Evolutionary conservation across 1,140 invertebrate genomes (phyloP), one percentile per base, ranked within the genome.

Genomic region (Ceratina australensis): DNA sequence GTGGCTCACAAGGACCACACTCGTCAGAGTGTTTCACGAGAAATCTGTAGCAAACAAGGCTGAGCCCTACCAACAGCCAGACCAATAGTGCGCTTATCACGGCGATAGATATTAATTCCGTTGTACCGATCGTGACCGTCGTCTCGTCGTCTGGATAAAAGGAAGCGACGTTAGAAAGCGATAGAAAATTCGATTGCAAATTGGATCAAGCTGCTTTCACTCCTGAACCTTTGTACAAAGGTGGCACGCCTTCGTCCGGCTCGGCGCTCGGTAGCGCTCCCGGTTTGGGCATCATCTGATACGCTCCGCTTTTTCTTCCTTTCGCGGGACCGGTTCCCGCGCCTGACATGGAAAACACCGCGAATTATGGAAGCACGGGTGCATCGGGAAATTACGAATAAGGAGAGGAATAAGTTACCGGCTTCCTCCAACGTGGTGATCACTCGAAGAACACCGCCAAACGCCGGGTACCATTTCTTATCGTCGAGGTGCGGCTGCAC

Each of bases 391-490:
- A 78, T 64, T 13, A 18, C 24, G 8, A 15, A 57, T 59, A 61
- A 42, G 47, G 28, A 68, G 42, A 66, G 2, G 26, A 16, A 28
- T 50, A 65, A 72, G 10, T 20, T 75, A 80, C 93, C 93, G 74
- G 92, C 88, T 72, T 87, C 90, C 86, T 93, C 92, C 20, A 94
- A 89, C 8, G 93, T 93, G 5, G 93, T 92, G 24, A 93, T 92
- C 66, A 95, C 91, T 81, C 93, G 89, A 20, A 94, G 85, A 26
- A 94, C 88, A 20, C 94, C 94, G 0, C 94, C 94, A 71, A 94
- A 95, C 33, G 93, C 94, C 7, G 93, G 90, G 81, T 94, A 95
- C 86, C 94, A 92, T 82, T 93, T 94, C 33, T 94, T 94, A 77
- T 95, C 94, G 42, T 90, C 83, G 22, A 95, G 89, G 79, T 93